Conservation (phyloP, 2,113 vertebrate species). For the Spea multiplicata region DNA sequence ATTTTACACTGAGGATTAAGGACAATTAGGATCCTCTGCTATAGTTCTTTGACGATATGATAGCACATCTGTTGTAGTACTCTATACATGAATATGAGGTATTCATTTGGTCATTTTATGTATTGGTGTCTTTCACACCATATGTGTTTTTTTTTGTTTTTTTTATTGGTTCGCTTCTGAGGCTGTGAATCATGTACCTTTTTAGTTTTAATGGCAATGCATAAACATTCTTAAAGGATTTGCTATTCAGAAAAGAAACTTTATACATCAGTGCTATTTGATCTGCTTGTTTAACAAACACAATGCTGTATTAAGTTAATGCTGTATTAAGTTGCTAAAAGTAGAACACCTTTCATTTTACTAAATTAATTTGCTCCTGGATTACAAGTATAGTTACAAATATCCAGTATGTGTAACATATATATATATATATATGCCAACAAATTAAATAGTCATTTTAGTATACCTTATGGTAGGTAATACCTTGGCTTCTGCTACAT, state of each 20-base stretch:
- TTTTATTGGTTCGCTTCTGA: not conserved
- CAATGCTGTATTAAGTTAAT: slow-evolving; percentile 2
- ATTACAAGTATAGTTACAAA: too few species aligned
- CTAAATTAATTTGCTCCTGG: too few species aligned
- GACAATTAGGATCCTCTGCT: slow-evolving; percentile 58
- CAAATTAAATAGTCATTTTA: too few species aligned
- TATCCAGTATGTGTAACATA: too few species aligned
- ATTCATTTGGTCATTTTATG: not conserved
- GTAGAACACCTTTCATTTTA: too few species aligned
- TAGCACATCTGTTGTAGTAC: slow-evolving; percentile 44
- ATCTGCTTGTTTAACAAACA: slow-evolving; percentile 26
- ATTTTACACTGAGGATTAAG: slow-evolving; percentile 71
- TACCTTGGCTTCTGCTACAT: too few species aligned
- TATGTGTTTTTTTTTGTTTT: not conserved
- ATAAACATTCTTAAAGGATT: slow-evolving; percentile 23
- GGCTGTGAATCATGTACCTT: not conserved
- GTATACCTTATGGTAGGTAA: too few species aligned
- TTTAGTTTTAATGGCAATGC: not conserved
- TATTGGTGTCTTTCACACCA: not conserved
- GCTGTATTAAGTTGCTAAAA: too few species aligned
- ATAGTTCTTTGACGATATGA: slow-evolving; percentile 47
- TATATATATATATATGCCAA: too few species aligned
- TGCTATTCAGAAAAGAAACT: slow-evolving; percentile 19
- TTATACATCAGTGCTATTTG: slow-evolving; percentile 9
- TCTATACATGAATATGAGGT: not conserved